A percentile compares a stretch with the other conserved stretches of the same genome.
Evolutionary conservation across 2,113 vertebrate species (phyloP).

Genomic region (Channa maculata): DNA sequence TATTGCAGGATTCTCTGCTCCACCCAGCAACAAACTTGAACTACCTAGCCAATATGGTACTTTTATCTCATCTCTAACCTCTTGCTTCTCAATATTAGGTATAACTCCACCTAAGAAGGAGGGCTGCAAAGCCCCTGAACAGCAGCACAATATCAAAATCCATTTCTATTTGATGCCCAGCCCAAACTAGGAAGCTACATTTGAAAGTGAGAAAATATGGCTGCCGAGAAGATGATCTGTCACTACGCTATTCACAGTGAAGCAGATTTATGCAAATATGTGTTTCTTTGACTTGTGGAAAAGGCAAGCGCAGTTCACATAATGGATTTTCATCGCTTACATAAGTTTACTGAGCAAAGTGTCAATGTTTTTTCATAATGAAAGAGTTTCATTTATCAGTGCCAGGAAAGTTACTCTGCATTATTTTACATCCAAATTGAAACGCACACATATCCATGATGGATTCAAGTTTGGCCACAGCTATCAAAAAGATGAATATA

Average conservation of each 20-base stretch:
- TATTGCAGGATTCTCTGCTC: neutral
- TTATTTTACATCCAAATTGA: conserved; percentile 11
- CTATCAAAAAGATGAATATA: conserved; percentile 40
- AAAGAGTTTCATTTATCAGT: conserved; percentile 37
- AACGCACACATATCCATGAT: conserved; percentile 36
- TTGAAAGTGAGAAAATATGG: conserved; percentile 29
- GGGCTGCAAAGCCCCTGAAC: conserved; percentile 10
- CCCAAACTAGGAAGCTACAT: conserved; percentile 27
- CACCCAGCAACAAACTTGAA: conserved; percentile 1
- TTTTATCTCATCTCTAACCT: conserved; percentile 21
- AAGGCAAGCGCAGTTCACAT: conserved; percentile 43
- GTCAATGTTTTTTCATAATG: conserved; percentile 17
- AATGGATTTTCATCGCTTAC: conserved; percentile 50
- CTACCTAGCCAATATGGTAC: conserved; percentile 7
- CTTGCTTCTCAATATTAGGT: conserved; percentile 27
- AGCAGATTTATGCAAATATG: conserved; percentile 55
- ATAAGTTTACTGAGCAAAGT: conserved; percentile 17
- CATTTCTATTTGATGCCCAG: conserved; percentile 30
- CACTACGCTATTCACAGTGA: conserved; percentile 39
- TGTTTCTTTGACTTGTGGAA: conserved; percentile 36
- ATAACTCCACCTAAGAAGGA: conserved; percentile 11
- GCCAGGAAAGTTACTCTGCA: conserved; percentile 25
- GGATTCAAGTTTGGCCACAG: conserved; percentile 47
- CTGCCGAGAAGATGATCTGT: conserved; percentile 21
- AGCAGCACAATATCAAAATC: conserved; percentile 30